phyloP scores from a whole-genome alignment of 1,140 invertebrate genomes.

The Aphaenogaster floridana region DNA sequence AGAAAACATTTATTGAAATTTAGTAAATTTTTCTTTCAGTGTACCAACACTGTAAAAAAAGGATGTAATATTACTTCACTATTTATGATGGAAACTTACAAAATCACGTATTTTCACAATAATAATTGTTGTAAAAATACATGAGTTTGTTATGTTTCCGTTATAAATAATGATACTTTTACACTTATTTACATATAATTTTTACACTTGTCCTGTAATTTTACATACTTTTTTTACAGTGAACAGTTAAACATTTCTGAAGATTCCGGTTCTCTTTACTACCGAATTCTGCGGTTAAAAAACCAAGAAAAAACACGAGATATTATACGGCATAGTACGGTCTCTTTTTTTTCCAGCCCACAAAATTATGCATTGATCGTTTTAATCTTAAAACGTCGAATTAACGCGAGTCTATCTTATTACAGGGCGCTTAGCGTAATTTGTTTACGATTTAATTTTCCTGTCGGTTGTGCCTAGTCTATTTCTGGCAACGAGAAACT shows the following conservation, averaged over 20 bases:
- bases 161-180: too few species aligned
- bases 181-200: too few species aligned
- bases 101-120: too few species aligned
- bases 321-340: background rate
- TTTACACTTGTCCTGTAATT: too few species aligned
- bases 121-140: too few species aligned
- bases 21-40: too few species aligned
- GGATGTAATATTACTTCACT: too few species aligned
- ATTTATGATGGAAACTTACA: too few species aligned
- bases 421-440: conserved; percentile 8
- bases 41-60: too few species aligned
- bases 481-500: conserved; percentile 46
- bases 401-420: conserved; percentile 6
- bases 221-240: too few species aligned
- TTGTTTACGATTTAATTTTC: conserved; percentile 39
- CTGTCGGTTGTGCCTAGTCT: background rate
- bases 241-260: background rate
- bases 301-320: background rate
- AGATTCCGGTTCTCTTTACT: background rate
- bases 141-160: too few species aligned
- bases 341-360: background rate
- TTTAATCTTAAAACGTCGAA: background rate
- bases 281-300: background rate
- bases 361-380: background rate
- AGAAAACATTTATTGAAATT: too few species aligned